Evolutionary conservation across 1,140 invertebrate species (phyloP).

Genomic region (Leptinotarsa texana): DNA sequence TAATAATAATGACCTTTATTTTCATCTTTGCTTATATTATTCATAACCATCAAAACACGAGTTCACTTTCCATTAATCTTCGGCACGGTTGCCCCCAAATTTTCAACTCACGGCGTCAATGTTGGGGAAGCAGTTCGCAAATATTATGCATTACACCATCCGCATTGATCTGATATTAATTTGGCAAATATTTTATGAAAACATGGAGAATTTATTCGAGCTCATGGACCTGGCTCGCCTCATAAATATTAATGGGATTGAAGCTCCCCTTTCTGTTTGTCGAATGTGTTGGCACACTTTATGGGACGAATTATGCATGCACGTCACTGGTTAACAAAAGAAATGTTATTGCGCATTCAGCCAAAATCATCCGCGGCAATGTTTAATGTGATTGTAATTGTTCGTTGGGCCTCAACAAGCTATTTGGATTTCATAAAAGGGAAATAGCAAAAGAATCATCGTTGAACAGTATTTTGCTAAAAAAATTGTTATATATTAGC

Average conservation of each 20-base stretch:
- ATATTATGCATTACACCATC: constrained; percentile 49
- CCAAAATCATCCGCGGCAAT: neutral
- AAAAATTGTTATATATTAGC: no score
- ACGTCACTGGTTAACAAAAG: constrained; percentile 13
- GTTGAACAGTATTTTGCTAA: no score
- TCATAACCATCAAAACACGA: no score
- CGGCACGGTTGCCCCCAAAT: neutral
- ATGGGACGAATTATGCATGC: neutral
- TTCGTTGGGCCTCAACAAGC: no score
- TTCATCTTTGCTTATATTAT: no score
- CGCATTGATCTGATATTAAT: constrained; percentile 52
- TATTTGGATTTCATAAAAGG: no score
- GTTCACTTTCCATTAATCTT: neutral
- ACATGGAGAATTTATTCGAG: constrained; percentile 52
- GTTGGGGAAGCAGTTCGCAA: constrained; percentile 41
- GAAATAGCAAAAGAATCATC: no score
- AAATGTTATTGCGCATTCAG: neutral
- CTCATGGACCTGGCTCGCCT: constrained; percentile 48
- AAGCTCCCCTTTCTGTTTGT: constrained; percentile 48
- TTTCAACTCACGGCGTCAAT: constrained; percentile 30
- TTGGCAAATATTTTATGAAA: constrained; percentile 53
- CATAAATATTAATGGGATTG: constrained; percentile 52
- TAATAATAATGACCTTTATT: no score
- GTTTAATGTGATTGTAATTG: no score
- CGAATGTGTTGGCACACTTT: constrained; percentile 35